A percentile compares a stretch with the other conserved stretches of the same genome.
These are phyloP conservation scores for Microplitis demolitor DNA, from an alignment of 1,140 invertebrate genomes.

Conservation along the genomic window DNA sequence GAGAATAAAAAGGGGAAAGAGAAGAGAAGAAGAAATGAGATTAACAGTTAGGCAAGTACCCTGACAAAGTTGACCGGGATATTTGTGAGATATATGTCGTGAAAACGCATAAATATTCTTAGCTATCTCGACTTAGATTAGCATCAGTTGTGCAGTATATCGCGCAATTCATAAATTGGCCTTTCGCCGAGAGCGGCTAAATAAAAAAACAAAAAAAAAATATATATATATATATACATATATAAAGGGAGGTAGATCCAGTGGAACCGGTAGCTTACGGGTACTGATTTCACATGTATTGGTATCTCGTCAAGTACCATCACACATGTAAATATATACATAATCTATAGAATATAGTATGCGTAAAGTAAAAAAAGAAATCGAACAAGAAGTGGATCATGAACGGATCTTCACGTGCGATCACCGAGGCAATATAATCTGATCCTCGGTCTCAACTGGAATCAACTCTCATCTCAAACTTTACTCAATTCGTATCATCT, in stretches of 20 bases:
- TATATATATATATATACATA: too few relatives aligned
- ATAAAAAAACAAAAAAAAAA: too few relatives aligned
- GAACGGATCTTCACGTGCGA: neutral
- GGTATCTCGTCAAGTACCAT: too few relatives aligned
- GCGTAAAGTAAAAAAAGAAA: neutral
- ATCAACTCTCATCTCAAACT: neutral
- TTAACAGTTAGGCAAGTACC: constrained; percentile 1
- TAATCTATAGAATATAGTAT: neutral
- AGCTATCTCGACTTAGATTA: constrained; percentile 30
- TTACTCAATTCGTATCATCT: neutral
- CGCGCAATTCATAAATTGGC: constrained; percentile 35
- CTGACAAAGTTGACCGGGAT: constrained; percentile 30
- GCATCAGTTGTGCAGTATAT: constrained; percentile 24
- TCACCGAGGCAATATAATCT: constrained; percentile 14
- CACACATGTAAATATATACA: neutral
- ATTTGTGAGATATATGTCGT: constrained; percentile 22
- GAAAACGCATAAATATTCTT: constrained; percentile 30
- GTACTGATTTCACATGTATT: neutral
- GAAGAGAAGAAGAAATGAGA: neutral
- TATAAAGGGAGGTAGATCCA: constrained; percentile 9
- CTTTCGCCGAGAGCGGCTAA: constrained; percentile 26
- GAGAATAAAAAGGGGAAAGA: too few relatives aligned
- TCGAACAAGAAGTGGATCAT: neutral
- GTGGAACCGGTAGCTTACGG: constrained; percentile 23
- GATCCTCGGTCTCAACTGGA: neutral